phyloP scores from a whole-genome alignment of 2,888 invertebrate species.

The Rhagium mordax region DNA sequence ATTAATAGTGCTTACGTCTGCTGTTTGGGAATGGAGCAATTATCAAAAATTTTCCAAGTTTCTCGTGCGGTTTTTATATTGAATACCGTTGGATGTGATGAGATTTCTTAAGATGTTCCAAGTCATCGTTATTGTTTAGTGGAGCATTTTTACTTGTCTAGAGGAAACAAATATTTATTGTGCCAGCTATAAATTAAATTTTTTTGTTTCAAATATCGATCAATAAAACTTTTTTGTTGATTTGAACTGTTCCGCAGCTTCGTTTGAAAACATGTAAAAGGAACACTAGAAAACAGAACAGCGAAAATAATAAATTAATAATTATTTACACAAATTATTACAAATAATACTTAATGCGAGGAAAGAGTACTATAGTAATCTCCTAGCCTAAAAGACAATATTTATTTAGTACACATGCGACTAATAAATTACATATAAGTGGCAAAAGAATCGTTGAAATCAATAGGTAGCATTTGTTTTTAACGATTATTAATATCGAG shows the following conservation, averaged over 20 bases:
- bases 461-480: no score
- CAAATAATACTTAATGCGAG: no score
- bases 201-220: not conserved
- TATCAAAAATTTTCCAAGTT: slow-evolving; percentile 58
- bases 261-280: no score
- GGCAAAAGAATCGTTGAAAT: no score
- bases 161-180: slow-evolving; percentile 32
- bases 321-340: no score
- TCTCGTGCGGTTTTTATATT: slow-evolving; percentile 49
- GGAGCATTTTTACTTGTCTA: slow-evolving; percentile 19
- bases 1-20: slow-evolving; percentile 63
- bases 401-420: no score
- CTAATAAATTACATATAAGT: no score
- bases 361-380: no score
- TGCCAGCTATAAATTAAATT: not conserved
- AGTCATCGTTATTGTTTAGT: slow-evolving; percentile 55
- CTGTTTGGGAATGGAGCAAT: slow-evolving; percentile 61
- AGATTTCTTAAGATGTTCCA: slow-evolving; percentile 52
- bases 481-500: no score
- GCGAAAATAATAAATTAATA: no score
- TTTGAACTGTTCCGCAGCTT: not conserved
- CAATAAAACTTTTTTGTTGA: not conserved
- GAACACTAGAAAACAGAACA: no score
- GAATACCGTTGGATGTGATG: slow-evolving; percentile 54
- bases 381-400: no score